phyloP scores from a whole-genome alignment of 2,797 vertebrate species.

The Falco naumanni region DNA sequence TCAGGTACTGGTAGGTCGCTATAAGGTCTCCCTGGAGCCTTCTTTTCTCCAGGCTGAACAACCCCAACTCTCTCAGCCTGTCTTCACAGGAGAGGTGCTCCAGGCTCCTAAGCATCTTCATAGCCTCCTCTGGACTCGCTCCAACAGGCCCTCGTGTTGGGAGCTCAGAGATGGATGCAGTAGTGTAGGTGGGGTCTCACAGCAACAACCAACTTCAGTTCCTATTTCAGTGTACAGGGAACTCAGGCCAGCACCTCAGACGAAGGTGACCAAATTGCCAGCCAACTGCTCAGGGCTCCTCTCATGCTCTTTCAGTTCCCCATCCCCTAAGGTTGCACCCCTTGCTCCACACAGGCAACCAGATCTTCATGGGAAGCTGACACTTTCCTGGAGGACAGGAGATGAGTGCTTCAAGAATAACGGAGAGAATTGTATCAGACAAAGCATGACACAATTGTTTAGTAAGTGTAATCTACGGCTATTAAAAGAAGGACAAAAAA shows the following conservation, averaged over 20 bases:
- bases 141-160: too few relatives aligned
- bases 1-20: too few relatives aligned
- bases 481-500: background rate
- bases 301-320: background rate
- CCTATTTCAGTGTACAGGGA: background rate
- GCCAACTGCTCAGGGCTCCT: background rate
- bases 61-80: too few relatives aligned
- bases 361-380: background rate
- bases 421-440: background rate
- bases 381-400: background rate
- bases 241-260: background rate
- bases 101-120: too few relatives aligned
- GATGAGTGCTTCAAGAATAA: background rate
- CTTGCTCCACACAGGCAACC: background rate
- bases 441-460: background rate
- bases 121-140: too few relatives aligned
- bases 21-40: too few relatives aligned
- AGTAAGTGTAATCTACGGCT: background rate
- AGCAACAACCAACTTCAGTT: background rate
- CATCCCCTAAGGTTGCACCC: background rate
- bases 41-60: too few relatives aligned
- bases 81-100: too few relatives aligned
- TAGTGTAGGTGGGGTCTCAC: too few relatives aligned
- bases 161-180: too few relatives aligned
- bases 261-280: background rate